Conservation (phyloP, 2,888 invertebrate genomes). For the Perdita meconis region DNA sequence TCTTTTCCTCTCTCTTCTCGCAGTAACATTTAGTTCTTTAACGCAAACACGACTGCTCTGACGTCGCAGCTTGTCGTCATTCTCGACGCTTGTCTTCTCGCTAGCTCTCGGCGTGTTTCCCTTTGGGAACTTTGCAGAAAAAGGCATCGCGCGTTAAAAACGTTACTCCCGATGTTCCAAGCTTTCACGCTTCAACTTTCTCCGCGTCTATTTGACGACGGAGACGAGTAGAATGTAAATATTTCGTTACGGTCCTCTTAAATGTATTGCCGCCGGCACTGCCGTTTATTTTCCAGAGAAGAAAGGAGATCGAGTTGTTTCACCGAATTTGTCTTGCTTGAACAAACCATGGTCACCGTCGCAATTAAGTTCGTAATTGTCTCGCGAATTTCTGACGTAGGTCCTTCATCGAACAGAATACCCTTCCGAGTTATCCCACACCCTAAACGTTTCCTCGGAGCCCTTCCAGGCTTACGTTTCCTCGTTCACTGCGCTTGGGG, state of each 20-base stretch:
- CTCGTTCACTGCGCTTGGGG: neutral
- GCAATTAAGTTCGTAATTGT: slow-evolving; percentile 33
- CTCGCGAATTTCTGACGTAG: slow-evolving; percentile 6
- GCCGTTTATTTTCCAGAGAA: no score
- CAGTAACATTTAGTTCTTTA: neutral
- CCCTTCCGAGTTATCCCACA: slow-evolving; percentile 22
- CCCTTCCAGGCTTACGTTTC: neutral
- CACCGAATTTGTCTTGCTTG: no score
- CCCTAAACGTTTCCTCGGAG: neutral
- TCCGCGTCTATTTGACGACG: no score
- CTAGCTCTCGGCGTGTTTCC: neutral
- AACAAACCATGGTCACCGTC: no score
- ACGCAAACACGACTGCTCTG: neutral
- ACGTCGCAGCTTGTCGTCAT: neutral
- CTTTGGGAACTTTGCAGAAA: neutral
- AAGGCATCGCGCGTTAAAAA: neutral
- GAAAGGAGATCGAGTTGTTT: no score
- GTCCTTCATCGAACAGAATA: slow-evolving; percentile 30
- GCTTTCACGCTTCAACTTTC: neutral
- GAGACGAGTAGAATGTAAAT: neutral
- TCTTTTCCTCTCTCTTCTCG: neutral
- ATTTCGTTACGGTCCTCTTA: slow-evolving; percentile 4
- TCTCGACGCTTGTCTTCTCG: neutral
- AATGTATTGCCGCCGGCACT: neutral
- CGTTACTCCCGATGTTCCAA: neutral